Base-by-base conservation (phyloP, 2,888 invertebrate species). In the Eristalis intricaria region DNA sequence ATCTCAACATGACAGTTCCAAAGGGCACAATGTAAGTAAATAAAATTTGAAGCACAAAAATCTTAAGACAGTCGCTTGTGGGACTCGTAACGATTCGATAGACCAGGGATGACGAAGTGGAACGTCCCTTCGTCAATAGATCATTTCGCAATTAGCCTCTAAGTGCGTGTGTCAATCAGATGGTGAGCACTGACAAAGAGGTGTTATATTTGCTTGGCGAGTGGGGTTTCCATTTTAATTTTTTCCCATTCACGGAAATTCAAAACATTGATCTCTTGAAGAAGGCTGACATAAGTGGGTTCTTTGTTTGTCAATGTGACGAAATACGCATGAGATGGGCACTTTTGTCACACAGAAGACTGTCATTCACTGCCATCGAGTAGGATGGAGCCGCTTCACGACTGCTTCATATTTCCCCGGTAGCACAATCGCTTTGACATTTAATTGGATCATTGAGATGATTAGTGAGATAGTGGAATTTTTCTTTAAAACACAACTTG, bases 11-110 rank as follows among this genome's bases (percentile, higher is more conserved):
- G 97, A 98, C 98, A 79, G 98, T 98, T 88, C 97, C 96, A 90
- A 97, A 97, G 93, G 98, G 98, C 91, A 97, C 98, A 89, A 98
- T 98, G 98, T 98, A 93, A 97, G 97, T 96, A 89, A 19, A 22
- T 0, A 26, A 0, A 50, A 3, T 60, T 26, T 26, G 1, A 8
- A 13, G 2, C 3, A 60, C 3, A 11, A 10, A 8, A 60, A 0
- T 22, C 2, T 11, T 3, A 8, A 26, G 5, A 8, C 50, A 50
- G 3, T 19, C n/a, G 4, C 50, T 50, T 19, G 19, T 50, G 19
- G 50, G 50, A 50, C 8, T 8, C 50, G 19, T 8, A 19, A 50
- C 50, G 19, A 50, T n/a, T 50, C 50, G 8, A 0, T n/a, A n/a
- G 50, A 10, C 8, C 0, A 7, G n/a, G 19, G 7, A 19, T 8